These are phyloP conservation scores for Brachionus rubens DNA, from an alignment of 1,140 invertebrate genomes.

Conservation along the genomic window DNA sequence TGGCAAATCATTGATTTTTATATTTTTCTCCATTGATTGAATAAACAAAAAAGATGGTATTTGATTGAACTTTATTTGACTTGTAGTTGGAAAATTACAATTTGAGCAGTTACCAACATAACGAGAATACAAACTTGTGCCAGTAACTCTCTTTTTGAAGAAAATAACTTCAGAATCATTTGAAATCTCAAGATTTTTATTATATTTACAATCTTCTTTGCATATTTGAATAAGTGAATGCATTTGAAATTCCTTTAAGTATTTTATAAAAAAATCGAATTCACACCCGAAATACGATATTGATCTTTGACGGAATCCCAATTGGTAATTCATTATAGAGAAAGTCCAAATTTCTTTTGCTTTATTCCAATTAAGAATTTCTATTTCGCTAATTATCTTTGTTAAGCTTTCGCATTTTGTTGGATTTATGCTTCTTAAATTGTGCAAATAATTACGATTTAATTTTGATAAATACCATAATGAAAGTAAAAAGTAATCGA, in stretches of 20 bases:
- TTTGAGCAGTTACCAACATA: constrained; percentile 10
- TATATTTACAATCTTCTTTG: constrained; percentile 20
- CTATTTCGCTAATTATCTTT: constrained; percentile 14
- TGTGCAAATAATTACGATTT: constrained; percentile 3
- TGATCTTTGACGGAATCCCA: background rate
- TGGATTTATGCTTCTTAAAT: constrained; percentile 1
- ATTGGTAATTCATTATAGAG: background rate
- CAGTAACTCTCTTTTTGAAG: background rate
- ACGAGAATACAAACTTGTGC: background rate
- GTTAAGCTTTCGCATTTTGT: background rate
- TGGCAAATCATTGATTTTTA: constrained; percentile 12
- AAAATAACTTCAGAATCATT: background rate
- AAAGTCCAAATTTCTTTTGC: constrained; percentile 27
- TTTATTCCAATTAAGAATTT: constrained; percentile 29
- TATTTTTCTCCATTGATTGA: constrained; percentile 14
- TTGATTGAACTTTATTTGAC: constrained; percentile 30
- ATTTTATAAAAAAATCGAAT: background rate
- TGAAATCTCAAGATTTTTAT: constrained; percentile 2
- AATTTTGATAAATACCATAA: constrained; percentile 16
- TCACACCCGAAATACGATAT: constrained; percentile 5
- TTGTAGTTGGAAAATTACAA: background rate
- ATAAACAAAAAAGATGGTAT: constrained; percentile 27
- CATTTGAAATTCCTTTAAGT: constrained; percentile 11
- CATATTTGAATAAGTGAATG: constrained; percentile 11
- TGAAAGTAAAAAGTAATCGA: constrained; percentile 19